Evolutionary conservation across 92 coral and sea anemone genomes (phyloP).

Genomic region (Paragorgia papillata): DNA sequence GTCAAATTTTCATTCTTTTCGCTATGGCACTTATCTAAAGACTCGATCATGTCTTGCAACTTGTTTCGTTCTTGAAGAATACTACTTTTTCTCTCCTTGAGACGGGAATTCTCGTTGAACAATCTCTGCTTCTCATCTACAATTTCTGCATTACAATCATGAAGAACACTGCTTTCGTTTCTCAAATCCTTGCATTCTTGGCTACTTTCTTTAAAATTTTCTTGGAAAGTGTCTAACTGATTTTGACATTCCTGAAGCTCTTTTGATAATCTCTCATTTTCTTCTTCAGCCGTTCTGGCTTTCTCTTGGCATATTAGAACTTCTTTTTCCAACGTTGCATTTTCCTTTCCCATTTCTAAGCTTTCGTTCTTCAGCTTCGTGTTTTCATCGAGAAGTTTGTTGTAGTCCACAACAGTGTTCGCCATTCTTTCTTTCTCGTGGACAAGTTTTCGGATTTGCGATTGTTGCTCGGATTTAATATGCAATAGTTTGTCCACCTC

Average conservation of each 20-base stretch:
- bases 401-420: not conserved
- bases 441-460: slow-evolving; percentile 17
- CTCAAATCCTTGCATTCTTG: slow-evolving; percentile 16
- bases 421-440: slow-evolving; percentile 10
- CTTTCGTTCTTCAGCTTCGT: not conserved
- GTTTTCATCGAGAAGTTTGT: not conserved
- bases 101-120: slow-evolving; percentile 33
- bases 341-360: not conserved
- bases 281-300: not conserved
- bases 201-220: not conserved
- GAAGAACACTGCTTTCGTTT: not conserved
- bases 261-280: slow-evolving; percentile 4
- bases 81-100: slow-evolving; percentile 21
- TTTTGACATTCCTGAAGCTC: slow-evolving; percentile 1
- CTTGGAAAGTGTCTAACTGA: not conserved
- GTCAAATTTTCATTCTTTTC: slow-evolving; percentile 30
- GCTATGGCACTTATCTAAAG: slow-evolving; percentile 34
- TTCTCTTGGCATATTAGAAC: slow-evolving; percentile 2
- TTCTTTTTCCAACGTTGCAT: not conserved
- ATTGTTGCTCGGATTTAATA: slow-evolving; percentile 30
- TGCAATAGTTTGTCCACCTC: slow-evolving; percentile 19
- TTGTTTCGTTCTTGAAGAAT: slow-evolving; percentile 28
- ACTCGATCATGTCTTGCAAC: slow-evolving; percentile 38
- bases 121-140: slow-evolving; percentile 23
- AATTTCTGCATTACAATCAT: not conserved